A percentile compares a stretch with the other conserved stretches of the same genome.
Evolutionary conservation across 2,113 vertebrate genomes (phyloP).

Genomic region (Eubucco bourcierii): DNA sequence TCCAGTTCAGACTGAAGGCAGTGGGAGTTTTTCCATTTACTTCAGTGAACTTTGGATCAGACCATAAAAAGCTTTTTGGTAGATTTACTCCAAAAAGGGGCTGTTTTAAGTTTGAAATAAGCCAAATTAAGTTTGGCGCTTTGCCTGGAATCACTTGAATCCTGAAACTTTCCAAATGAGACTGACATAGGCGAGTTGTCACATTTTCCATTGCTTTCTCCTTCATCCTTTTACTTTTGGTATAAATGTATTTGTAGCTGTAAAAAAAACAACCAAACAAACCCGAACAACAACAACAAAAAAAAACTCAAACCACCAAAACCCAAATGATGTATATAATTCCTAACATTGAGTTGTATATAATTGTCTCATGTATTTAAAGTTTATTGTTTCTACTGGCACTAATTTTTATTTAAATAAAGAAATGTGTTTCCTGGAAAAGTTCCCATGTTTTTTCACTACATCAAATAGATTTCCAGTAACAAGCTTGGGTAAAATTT

Average conservation of each 20-base stretch:
- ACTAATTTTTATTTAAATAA: conserved; percentile 84
- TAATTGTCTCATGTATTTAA: conserved; percentile 79
- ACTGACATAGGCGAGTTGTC: conserved; percentile 73
- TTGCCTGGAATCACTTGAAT: conserved; percentile 87
- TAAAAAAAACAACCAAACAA: conserved; percentile 22
- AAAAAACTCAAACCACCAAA: too few relatives aligned
- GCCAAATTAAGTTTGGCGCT: conserved; percentile 78
- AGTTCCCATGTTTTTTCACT: conserved; percentile 17
- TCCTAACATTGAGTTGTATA: conserved; percentile 73
- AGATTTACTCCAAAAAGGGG: conserved; percentile 75
- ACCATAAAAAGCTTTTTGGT: conserved; percentile 58
- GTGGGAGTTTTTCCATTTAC: conserved; percentile 42
- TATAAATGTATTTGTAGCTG: conserved; percentile 65
- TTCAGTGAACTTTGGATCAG: conserved; percentile 55
- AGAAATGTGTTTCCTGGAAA: conserved; percentile 65
- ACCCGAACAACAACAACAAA: too few relatives aligned
- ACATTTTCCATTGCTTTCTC: conserved; percentile 79
- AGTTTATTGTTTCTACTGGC: conserved; percentile 70
- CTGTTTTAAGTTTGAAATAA: conserved; percentile 73
- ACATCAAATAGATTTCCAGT: background rate
- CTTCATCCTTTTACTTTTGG: conserved; percentile 50
- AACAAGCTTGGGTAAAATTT: background rate
- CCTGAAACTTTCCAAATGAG: conserved; percentile 76
- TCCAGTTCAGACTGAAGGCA: background rate
- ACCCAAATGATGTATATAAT: conserved; percentile 65